Base-by-base conservation (phyloP, 2,888 invertebrate genomes). In the Euzophera pinguis region DNA sequence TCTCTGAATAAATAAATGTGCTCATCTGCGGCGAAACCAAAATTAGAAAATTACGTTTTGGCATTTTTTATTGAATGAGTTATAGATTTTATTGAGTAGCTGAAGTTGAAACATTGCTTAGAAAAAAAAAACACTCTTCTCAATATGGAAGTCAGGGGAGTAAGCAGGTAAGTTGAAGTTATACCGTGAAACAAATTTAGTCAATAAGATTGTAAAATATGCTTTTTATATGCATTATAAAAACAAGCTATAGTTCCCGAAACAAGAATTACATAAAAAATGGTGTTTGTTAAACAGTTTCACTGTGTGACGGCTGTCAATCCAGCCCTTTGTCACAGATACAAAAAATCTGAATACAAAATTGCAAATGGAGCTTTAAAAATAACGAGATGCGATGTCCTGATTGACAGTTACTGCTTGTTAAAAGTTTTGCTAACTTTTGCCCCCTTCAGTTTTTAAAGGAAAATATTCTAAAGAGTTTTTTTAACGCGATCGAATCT, bases 351-450 rank as follows among this genome's bases (percentile, higher is more conserved):
- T 9, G 32, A 45, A 45, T 45, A 14, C 16, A 32, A 45, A 45
- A 16, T 45, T 32, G 45, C 14, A 62, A 57, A 52, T 53, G 42
- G 42, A 32, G 32, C 32, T 16, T 27, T 8, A 27, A 45, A 50
- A 61, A 55, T 57, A 61, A 49, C 53, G 49, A 53, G 53, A 52
- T 53, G 54, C 38, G 50, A 55, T 62, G 57, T 60, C 55, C 43
- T 32, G 32, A 32, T 32, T 45, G 32, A 32, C 29, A 32, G 32
- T 7, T 45, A 9, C 34, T 32, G 45, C 45, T 45, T 29, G 45
- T 45, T 45, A 45, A 45, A 45, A 45, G 45, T 45, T n/a, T 45
- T 8, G 32, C 45, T 6, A 45, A 45, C 32, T 52, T 57, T 54
- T 50, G 42, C 41, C 29, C 39, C 43, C 14, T 10, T 50, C 60